Conservation (phyloP, 1,140 invertebrate genomes). For the Whitmania pigra region DNA sequence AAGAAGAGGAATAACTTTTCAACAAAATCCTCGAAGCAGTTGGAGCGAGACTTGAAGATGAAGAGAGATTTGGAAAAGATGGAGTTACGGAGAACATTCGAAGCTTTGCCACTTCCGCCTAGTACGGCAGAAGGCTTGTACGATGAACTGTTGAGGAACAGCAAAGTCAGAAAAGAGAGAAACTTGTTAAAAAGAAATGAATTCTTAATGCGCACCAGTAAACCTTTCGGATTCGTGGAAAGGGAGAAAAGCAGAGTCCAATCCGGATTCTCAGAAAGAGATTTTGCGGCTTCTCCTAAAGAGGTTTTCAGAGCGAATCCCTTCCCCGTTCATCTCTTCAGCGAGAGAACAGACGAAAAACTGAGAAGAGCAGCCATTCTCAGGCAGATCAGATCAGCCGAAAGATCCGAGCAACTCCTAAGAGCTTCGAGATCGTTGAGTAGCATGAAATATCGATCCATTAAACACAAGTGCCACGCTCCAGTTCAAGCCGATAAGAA, state of each 20-base stretch:
- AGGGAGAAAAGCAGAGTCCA: neutral
- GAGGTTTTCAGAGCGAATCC: slow-evolving; percentile 8
- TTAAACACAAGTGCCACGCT: neutral
- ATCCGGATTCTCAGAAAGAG: neutral
- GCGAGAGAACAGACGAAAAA: slow-evolving; percentile 1
- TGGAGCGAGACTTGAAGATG: neutral
- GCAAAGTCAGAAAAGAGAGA: neutral
- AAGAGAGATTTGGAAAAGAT: neutral
- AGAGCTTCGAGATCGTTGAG: neutral
- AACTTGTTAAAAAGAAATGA: slow-evolving; percentile 9
- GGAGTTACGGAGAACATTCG: neutral
- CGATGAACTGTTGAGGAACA: neutral
- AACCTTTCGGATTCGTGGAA: neutral
- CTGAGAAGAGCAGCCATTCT: slow-evolving; percentile 2
- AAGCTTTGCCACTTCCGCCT: neutral
- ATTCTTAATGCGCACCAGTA: neutral
- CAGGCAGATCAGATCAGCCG: neutral
- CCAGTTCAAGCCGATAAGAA: neutral
- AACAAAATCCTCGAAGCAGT: neutral
- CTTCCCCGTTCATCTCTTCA: neutral
- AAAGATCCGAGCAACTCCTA: neutral
- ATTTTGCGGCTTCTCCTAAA: neutral
- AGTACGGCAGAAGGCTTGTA: neutral
- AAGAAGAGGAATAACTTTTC: neutral
- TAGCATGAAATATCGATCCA: slow-evolving; percentile 6